Conservation (phyloP, 1,140 invertebrate species). For the Conopomorpha cramerella region DNA sequence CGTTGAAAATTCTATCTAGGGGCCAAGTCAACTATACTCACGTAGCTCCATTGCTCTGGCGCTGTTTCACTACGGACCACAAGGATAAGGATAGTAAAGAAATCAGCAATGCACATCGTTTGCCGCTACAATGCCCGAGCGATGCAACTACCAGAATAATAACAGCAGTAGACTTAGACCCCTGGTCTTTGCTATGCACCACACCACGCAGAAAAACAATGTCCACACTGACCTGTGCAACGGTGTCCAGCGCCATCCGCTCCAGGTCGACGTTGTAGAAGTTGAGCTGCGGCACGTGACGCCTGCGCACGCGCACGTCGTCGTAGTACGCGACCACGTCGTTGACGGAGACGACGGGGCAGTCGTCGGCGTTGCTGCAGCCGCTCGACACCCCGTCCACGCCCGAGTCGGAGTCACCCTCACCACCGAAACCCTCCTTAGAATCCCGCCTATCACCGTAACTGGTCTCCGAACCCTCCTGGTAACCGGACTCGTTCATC, state of each 20-base stretch:
- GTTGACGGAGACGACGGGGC: slow-evolving; percentile 55
- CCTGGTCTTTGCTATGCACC: too few relatives aligned
- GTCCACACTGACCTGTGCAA: slow-evolving; percentile 31
- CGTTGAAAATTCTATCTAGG: too few relatives aligned
- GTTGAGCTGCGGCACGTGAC: slow-evolving; percentile 68
- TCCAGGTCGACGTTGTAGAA: slow-evolving; percentile 51
- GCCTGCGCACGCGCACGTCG: slow-evolving; percentile 36
- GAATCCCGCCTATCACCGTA: slow-evolving; percentile 40
- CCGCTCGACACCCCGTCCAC: slow-evolving; percentile 46
- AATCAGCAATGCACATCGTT: too few relatives aligned
- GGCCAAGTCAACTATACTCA: too few relatives aligned
- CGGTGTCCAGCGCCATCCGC: slow-evolving; percentile 41
- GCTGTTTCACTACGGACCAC: too few relatives aligned
- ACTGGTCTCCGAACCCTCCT: slow-evolving; percentile 42
- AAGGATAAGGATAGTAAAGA: too few relatives aligned
- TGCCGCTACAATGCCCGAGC: too few relatives aligned
- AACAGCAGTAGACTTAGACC: too few relatives aligned
- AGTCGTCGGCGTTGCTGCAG: slow-evolving; percentile 44
- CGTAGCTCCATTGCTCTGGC: too few relatives aligned
- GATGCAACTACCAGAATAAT: too few relatives aligned
- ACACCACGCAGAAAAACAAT: background rate
- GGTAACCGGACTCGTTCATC: slow-evolving; percentile 46
- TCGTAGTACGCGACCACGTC: slow-evolving; percentile 57
- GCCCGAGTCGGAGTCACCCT: slow-evolving; percentile 43
- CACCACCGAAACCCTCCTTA: slow-evolving; percentile 42